phyloP scores from a whole-genome alignment of 2,797 vertebrate genomes.

The Valencia hispanica region DNA sequence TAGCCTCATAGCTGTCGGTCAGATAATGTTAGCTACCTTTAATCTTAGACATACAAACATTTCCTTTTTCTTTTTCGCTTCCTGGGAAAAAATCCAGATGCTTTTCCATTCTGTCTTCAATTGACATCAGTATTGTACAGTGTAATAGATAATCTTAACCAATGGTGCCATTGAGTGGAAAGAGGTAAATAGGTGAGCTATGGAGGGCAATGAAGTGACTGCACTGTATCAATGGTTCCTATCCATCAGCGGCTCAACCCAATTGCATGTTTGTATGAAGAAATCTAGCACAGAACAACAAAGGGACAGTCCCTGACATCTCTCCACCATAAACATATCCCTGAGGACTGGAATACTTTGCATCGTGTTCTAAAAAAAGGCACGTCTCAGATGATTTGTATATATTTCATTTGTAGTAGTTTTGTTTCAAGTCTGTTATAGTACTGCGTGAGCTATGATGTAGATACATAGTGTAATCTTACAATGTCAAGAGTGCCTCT shows the following conservation, averaged over 20 bases:
- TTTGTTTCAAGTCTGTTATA: constrained; percentile 32
- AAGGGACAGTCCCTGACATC: constrained; percentile 35
- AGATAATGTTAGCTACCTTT: no score
- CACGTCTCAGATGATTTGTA: constrained; percentile 35
- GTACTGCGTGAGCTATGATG: constrained; percentile 9
- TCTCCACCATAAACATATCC: constrained; percentile 42
- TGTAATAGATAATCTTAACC: no score
- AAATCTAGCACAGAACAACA: constrained; percentile 72
- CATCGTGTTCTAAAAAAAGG: constrained; percentile 29
- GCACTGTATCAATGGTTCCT: constrained; percentile 71
- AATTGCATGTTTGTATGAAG: constrained; percentile 71
- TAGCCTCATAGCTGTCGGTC: no score
- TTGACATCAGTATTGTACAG: constrained; percentile 62
- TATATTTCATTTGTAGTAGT: constrained; percentile 14
- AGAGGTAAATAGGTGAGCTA: constrained; percentile 67
- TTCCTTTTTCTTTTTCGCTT: constrained; percentile 15
- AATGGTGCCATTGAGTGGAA: constrained; percentile 67
- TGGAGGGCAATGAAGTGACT: constrained; percentile 53
- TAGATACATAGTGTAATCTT: no score
- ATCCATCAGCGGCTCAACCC: constrained; percentile 62
- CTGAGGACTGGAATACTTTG: constrained; percentile 41
- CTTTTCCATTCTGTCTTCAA: constrained; percentile 52
- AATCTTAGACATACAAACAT: no score
- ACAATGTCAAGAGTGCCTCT: no score
- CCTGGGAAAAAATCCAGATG: constrained; percentile 26